Conservation (phyloP, 2,113 vertebrate genomes). For the Coptodon bakossiorum region DNA sequence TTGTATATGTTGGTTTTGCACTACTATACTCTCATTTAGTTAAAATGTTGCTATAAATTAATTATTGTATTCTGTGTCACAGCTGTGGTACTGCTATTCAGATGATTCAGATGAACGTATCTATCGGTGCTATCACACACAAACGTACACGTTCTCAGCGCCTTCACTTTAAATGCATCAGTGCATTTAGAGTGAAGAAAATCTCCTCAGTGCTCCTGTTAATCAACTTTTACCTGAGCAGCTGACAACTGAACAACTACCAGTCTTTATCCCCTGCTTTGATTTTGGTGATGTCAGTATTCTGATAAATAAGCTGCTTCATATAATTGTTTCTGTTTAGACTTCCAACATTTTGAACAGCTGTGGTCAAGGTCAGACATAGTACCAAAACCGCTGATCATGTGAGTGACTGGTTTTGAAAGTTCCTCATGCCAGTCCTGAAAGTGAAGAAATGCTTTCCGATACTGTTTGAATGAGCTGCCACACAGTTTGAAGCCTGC, state of each 20-base stretch:
- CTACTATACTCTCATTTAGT: background rate
- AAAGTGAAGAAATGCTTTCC: background rate
- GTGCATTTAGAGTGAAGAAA: background rate
- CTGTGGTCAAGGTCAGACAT: background rate
- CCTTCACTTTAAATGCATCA: background rate
- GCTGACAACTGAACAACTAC: background rate
- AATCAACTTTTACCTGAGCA: background rate
- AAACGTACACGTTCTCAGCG: accelerated
- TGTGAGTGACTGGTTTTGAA: background rate
- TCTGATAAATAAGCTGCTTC: background rate
- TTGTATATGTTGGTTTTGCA: background rate
- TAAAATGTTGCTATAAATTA: background rate
- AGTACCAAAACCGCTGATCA: background rate
- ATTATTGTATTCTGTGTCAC: background rate
- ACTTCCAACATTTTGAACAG: background rate
- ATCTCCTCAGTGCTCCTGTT: background rate
- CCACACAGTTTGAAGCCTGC: background rate
- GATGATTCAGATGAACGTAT: background rate
- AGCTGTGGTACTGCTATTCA: background rate
- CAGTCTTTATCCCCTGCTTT: background rate
- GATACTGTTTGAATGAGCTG: background rate
- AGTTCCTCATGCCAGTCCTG: background rate
- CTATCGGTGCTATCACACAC: accelerated
- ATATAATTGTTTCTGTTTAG: background rate
- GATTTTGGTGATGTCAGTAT: background rate